A percentile compares a stretch with the other conserved stretches of the same genome.
phyloP scores from a whole-genome alignment of 2,113 vertebrate genomes.

The Pterocles burchelli region DNA sequence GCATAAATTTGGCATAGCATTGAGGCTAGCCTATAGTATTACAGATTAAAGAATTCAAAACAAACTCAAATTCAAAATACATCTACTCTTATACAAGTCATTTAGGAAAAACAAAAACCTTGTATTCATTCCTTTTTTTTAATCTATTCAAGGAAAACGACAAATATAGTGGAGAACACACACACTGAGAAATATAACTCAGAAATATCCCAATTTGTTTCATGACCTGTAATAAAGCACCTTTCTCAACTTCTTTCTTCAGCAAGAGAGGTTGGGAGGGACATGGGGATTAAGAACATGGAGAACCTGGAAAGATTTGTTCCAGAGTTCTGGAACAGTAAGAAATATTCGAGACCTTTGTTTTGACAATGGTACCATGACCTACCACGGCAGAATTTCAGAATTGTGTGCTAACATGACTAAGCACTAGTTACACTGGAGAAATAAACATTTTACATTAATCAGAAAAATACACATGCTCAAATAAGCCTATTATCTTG shows the following conservation, averaged over 20 bases:
- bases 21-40: not conserved
- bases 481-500: not conserved
- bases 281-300: not conserved
- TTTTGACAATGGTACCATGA: not conserved
- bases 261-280: rapidly evolving
- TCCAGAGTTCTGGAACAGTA: not conserved
- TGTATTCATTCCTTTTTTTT: not conserved
- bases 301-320: not conserved
- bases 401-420: rapidly evolving
- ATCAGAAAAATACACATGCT: not conserved
- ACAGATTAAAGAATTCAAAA: not conserved
- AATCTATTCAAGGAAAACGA: not conserved
- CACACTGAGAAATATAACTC: rapidly evolving
- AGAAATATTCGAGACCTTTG: not conserved
- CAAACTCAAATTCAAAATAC: not conserved
- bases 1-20: not conserved
- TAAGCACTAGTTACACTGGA: not conserved
- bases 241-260: not conserved
- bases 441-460: not conserved
- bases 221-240: not conserved
- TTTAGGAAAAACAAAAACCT: not conserved
- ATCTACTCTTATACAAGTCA: not conserved
- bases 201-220: rapidly evolving
- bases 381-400: not conserved
- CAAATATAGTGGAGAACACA: rapidly evolving